Percentiles rank a stretch among this genome's conserved stretches.
Evolutionary conservation across 1,140 invertebrate genomes (phyloP).

Genomic region (Heterodera schachtii): DNA sequence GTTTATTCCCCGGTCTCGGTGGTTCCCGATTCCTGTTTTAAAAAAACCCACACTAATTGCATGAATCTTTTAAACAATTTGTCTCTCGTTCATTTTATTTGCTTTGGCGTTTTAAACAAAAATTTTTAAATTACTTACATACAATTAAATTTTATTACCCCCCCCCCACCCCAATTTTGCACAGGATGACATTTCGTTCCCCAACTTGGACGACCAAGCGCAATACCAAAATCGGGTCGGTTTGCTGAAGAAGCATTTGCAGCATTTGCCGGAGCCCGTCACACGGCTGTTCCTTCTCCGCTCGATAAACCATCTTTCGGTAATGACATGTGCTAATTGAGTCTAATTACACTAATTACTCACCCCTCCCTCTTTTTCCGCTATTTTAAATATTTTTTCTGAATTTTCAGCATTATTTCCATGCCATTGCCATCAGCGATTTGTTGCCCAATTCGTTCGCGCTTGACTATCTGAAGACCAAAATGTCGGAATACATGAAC

Average conservation of each 20-base stretch:
- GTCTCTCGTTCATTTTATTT: too few relatives aligned
- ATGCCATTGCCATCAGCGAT: conserved; percentile 42
- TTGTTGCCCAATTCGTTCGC: conserved; percentile 43
- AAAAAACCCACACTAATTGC: too few relatives aligned
- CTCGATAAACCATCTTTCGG: conserved; percentile 39
- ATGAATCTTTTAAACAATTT: too few relatives aligned
- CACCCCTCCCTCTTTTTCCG: too few relatives aligned
- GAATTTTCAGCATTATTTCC: conserved; percentile 43
- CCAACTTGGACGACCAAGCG: conserved; percentile 5
- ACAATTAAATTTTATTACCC: too few relatives aligned
- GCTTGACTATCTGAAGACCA: conserved; percentile 33
- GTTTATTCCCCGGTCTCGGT: too few relatives aligned
- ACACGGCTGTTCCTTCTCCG: conserved; percentile 31
- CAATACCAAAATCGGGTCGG: conserved; percentile 39
- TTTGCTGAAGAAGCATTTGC: conserved; percentile 18
- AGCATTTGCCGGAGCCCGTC: conserved; percentile 14
- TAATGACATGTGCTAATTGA: conserved; percentile 4
- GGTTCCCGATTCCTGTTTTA: too few relatives aligned
- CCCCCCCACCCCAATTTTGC: too few relatives aligned
- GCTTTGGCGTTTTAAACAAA: too few relatives aligned
- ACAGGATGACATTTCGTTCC: conserved; percentile 37
- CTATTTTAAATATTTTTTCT: background rate
- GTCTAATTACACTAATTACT: background rate
- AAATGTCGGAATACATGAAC: conserved; percentile 37
- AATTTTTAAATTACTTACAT: too few relatives aligned